A percentile compares a stretch with the other conserved stretches of the same genome.
These are phyloP conservation scores for Rhagonycha fulva DNA, from an alignment of 2,888 invertebrate genomes.

Conservation along the genomic window DNA sequence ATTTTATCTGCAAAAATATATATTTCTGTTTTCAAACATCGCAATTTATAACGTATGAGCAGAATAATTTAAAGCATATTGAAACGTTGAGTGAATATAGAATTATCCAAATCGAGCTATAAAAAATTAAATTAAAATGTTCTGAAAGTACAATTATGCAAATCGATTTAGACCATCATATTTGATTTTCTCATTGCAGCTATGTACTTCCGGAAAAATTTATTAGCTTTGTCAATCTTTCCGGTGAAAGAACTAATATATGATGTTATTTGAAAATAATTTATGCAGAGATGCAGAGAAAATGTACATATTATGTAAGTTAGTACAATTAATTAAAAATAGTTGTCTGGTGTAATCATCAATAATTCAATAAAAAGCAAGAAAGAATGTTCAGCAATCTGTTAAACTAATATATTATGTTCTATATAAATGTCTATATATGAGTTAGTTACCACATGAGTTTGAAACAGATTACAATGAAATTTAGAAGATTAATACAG, in stretches of 20 bases:
- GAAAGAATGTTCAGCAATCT: too few relatives aligned
- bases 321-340: too few relatives aligned
- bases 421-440: too few relatives aligned
- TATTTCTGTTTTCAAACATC: not conserved
- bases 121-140: not conserved
- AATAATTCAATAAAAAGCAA: too few relatives aligned
- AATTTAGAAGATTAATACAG: too few relatives aligned
- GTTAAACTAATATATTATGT: too few relatives aligned
- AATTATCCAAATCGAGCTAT: not conserved
- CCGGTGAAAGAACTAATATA: not conserved
- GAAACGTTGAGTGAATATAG: not conserved
- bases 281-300: too few relatives aligned
- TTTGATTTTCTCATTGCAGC: not conserved
- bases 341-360: too few relatives aligned
- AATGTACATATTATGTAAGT: too few relatives aligned
- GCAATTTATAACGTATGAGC: not conserved
- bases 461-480: too few relatives aligned
- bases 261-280: too few relatives aligned
- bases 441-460: too few relatives aligned
- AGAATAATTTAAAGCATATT: not conserved
- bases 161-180: not conserved
- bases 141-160: not conserved
- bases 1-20: not conserved
- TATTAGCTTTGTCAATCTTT: not conserved
- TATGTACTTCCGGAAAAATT: not conserved